phyloP scores from a whole-genome alignment of 2,113 vertebrate genomes.

The Hyla sarda region DNA sequence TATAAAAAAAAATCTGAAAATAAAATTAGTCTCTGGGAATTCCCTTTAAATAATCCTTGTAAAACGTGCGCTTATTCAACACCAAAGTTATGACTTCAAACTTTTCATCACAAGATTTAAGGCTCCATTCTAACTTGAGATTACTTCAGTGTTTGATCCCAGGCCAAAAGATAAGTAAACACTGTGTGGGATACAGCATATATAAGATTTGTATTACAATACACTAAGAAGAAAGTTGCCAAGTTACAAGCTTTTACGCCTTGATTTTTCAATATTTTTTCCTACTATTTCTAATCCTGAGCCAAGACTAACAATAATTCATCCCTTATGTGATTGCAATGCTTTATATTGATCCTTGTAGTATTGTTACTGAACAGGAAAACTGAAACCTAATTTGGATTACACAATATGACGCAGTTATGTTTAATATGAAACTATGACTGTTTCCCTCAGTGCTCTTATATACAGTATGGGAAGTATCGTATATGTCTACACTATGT shows the following conservation, averaged over 20 bases:
- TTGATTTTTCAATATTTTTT: slow-evolving; percentile 23
- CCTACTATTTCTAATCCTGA: slow-evolving; percentile 28
- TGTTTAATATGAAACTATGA: background rate
- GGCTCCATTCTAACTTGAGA: slow-evolving; percentile 49
- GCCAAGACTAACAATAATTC: slow-evolving; percentile 32
- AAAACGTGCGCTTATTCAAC: slow-evolving; percentile 1
- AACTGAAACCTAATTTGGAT: background rate
- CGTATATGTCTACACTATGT: background rate
- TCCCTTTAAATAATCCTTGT: background rate
- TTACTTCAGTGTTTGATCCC: slow-evolving; percentile 56
- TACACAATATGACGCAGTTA: slow-evolving; percentile 2
- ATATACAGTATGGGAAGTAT: background rate
- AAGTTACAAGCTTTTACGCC: slow-evolving; percentile 17
- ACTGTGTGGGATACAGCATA: slow-evolving; percentile 57
- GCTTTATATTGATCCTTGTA: slow-evolving; percentile 13
- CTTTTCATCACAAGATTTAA: slow-evolving; percentile 41
- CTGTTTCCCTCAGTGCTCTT: background rate
- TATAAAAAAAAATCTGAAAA: too few relatives aligned
- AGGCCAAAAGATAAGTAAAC: slow-evolving; percentile 62
- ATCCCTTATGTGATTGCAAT: background rate
- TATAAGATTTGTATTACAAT: slow-evolving; percentile 52
- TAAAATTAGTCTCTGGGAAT: background rate
- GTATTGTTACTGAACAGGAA: background rate
- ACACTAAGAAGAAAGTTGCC: slow-evolving; percentile 9
- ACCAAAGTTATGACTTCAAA: background rate